Conservation (phyloP, 2,797 vertebrate species). For the Rhinichthys osculus region DNA sequence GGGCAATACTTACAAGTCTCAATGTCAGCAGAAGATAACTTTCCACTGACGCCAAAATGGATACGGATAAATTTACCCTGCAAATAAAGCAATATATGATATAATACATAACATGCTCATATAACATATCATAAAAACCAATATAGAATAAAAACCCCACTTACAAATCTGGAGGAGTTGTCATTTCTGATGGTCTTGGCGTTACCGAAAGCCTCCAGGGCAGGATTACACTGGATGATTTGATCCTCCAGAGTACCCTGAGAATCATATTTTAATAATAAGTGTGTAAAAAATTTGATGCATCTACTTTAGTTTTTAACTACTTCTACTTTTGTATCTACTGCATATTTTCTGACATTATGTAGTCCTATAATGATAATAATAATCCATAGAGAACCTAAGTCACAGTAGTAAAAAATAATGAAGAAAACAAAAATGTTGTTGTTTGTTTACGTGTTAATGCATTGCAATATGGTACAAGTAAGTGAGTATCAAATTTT, state of each 20-base stretch:
- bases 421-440: too few species aligned
- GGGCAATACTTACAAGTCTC: constrained; percentile 82
- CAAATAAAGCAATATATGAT: not conserved
- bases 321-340: too few species aligned
- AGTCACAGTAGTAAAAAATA: too few species aligned
- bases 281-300: not conserved
- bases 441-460: too few species aligned
- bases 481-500: not conserved
- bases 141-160: constrained; percentile 58
- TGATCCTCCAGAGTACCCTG: constrained; percentile 53
- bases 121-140: not conserved
- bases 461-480: not conserved
- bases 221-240: constrained; percentile 55
- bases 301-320: not conserved
- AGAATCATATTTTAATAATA: not conserved
- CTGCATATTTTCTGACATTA: not conserved
- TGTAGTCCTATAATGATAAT: not conserved
- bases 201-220: constrained; percentile 54
- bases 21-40: constrained; percentile 84
- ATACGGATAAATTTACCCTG: constrained; percentile 89
- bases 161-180: constrained; percentile 89
- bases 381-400: not conserved
- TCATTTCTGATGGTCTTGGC: constrained; percentile 82
- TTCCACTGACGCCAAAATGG: constrained; percentile 84
- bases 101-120: not conserved